Percentiles rank a stretch among this genome's conserved stretches.
Conservation (phyloP, 2,888 invertebrate genomes). For the Drosophila parthenogenetica region DNA sequence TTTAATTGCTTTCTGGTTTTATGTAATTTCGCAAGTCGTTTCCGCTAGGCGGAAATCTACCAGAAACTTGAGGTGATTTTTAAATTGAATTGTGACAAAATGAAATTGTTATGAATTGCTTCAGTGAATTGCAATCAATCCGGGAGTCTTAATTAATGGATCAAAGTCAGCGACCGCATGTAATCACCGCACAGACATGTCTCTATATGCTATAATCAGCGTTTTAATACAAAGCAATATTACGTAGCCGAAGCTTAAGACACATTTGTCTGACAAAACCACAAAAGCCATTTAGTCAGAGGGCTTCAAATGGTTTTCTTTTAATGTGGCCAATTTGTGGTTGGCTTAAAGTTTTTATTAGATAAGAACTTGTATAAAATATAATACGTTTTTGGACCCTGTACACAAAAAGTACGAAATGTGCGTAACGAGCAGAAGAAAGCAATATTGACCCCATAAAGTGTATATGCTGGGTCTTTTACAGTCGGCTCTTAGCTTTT, state of each 20-base stretch:
- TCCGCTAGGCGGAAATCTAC: constrained; percentile 37
- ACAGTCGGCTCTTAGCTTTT: too few species aligned
- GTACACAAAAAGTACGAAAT: too few species aligned
- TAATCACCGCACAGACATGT: constrained; percentile 1
- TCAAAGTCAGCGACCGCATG: constrained; percentile 35
- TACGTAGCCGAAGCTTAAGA: not conserved
- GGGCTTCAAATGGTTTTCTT: not conserved
- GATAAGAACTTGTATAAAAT: not conserved
- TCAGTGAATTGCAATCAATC: constrained; percentile 32
- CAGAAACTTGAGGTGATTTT: constrained; percentile 17
- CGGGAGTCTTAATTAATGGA: constrained; percentile 21
- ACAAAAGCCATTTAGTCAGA: constrained; percentile 11
- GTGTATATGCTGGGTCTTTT: too few species aligned
- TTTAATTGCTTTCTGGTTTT: constrained; percentile 41
- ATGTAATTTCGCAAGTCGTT: constrained; percentile 1
- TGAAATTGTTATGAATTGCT: constrained; percentile 25
- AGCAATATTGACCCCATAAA: too few species aligned
- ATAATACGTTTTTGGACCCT: too few species aligned
- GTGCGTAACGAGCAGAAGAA: too few species aligned
- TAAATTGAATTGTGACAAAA: constrained; percentile 39
- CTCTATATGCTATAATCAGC: constrained; percentile 20
- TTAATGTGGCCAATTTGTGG: not conserved
- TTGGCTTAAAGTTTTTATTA: not conserved
- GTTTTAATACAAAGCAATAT: constrained; percentile 9
- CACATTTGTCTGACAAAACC: constrained; percentile 19